phyloP scores from a whole-genome alignment of 2,797 vertebrate genomes.

The Amazona ochrocephala region DNA sequence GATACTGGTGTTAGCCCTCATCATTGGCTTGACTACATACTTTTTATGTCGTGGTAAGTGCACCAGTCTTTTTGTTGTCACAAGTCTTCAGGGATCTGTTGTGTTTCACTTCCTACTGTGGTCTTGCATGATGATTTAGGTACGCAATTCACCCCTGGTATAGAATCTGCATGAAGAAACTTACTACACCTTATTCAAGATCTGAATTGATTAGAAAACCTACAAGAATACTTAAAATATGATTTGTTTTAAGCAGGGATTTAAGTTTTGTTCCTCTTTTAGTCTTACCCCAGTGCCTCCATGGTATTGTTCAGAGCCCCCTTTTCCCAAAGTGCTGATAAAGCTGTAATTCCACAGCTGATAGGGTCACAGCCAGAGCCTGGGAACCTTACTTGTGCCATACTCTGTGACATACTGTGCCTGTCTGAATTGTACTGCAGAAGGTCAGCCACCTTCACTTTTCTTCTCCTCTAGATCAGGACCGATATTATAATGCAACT shows the following conservation, averaged over 20 bases:
- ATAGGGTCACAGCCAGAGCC: neutral
- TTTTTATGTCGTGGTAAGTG: slow-evolving; percentile 72
- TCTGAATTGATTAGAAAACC: neutral
- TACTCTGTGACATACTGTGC: neutral
- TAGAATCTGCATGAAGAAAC: neutral
- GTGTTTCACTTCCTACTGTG: neutral
- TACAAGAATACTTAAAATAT: neutral
- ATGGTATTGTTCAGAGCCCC: neutral
- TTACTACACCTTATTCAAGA: neutral
- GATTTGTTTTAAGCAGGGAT: neutral
- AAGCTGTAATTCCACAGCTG: neutral
- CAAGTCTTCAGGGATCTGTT: neutral
- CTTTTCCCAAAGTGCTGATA: neutral
- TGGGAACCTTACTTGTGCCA: neutral
- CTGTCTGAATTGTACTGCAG: neutral
- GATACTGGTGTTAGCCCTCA: slow-evolving; percentile 47
- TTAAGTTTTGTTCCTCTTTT: neutral
- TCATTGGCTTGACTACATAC: slow-evolving; percentile 66
- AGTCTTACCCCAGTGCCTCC: neutral
- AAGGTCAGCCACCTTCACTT: neutral
- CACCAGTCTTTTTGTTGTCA: neutral
- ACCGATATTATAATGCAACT: slow-evolving; percentile 71
- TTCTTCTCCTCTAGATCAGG: slow-evolving; percentile 64
- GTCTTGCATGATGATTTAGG: neutral
- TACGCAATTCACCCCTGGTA: neutral